Evolutionary conservation across 2,888 invertebrate genomes (phyloP).

Genomic region (Magallana nippona): DNA sequence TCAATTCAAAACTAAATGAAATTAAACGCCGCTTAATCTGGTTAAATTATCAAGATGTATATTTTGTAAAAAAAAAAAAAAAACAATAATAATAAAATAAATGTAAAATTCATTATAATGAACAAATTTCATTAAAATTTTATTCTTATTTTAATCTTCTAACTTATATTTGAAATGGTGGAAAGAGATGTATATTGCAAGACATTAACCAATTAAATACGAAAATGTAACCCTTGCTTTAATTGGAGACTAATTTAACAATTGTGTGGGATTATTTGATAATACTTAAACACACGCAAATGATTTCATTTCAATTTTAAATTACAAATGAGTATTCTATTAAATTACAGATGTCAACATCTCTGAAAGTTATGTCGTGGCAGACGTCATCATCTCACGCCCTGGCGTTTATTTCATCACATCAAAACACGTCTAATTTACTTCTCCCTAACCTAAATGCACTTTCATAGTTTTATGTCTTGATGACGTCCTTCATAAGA

Average conservation of each 20-base stretch:
- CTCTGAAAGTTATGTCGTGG: constrained; percentile 3
- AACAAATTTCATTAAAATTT: not conserved
- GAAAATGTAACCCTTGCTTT: not conserved
- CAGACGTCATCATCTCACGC: not conserved
- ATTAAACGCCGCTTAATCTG: not conserved
- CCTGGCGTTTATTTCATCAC: not conserved
- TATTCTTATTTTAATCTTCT: not conserved
- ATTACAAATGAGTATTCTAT: constrained; percentile 27
- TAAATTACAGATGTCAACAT: constrained; percentile 2
- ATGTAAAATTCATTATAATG: constrained; percentile 1
- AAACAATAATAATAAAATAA: no score
- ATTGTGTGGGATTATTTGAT: not conserved
- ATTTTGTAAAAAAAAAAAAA: not conserved
- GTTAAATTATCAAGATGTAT: not conserved
- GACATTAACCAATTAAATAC: not conserved
- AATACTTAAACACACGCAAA: not conserved
- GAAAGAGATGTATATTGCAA: not conserved
- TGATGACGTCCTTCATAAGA: not conserved
- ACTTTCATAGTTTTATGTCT: not conserved
- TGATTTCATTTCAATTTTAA: constrained; percentile 20
- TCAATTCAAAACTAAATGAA: not conserved
- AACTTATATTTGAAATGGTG: not conserved
- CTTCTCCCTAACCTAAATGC: not conserved
- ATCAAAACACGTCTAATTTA: not conserved
- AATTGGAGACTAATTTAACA: not conserved